Conservation (phyloP, 2,113 vertebrate genomes). For the Archilochus colubris region DNA sequence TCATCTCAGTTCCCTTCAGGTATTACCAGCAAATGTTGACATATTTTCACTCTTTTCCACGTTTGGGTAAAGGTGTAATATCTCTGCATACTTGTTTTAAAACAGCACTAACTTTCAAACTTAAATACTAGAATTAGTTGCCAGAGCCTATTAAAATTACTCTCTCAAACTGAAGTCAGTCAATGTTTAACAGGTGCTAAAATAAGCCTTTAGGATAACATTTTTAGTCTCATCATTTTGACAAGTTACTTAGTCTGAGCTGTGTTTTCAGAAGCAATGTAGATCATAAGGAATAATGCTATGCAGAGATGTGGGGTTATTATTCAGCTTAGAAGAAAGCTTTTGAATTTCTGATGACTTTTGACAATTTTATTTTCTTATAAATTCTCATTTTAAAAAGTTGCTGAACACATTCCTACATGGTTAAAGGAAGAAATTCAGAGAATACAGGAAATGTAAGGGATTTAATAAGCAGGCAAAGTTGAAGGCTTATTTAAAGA, state of each 20-base stretch:
- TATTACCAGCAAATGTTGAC: not conserved
- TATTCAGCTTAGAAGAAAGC: not conserved
- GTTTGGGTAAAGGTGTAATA: not conserved
- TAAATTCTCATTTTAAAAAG: not conserved
- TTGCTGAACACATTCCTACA: not conserved
- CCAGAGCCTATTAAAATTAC: not conserved
- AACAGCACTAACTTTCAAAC: not conserved
- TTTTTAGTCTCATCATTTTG: not conserved
- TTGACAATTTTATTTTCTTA: not conserved
- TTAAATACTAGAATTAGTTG: not conserved
- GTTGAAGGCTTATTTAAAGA: not conserved
- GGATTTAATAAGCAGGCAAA: not conserved
- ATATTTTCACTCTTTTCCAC: not conserved
- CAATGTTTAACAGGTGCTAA: not conserved
- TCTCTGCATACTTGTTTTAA: not conserved
- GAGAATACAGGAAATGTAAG: not conserved
- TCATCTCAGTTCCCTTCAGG: not conserved
- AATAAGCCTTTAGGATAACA: not conserved
- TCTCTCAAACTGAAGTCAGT: not conserved
- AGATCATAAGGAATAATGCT: not conserved
- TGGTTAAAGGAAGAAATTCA: not conserved
- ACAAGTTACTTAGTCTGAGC: not conserved
- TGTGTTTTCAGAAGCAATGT: not conserved
- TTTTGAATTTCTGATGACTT: not conserved
- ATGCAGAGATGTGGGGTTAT: not conserved